Percentiles rank a stretch among this genome's conserved stretches.
phyloP scores from a whole-genome alignment of 2,113 vertebrate genomes.

The Dromiciops gliroides region DNA sequence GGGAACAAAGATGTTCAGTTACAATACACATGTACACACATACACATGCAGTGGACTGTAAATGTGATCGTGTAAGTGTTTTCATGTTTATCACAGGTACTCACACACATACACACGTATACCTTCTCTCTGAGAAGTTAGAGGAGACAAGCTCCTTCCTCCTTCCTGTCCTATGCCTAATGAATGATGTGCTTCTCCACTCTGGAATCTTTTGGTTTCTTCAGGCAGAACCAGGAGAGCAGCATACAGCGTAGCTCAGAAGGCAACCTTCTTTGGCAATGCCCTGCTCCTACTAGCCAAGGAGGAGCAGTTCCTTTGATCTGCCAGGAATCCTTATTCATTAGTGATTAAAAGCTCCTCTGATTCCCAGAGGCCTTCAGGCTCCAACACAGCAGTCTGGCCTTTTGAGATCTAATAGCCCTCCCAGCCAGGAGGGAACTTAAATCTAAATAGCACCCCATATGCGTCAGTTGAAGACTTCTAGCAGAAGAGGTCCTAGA shows the following conservation, averaged over 20 bases:
- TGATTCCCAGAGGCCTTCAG: background rate
- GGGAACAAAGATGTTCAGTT: background rate
- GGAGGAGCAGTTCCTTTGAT: background rate
- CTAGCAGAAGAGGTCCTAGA: background rate
- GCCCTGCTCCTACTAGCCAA: background rate
- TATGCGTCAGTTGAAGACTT: background rate
- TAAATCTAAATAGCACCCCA: background rate
- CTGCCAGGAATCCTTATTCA: background rate
- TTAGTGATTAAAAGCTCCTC: background rate
- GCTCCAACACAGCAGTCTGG: background rate
- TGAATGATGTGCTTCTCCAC: background rate
- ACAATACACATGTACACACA: background rate
- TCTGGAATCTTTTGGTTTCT: background rate
- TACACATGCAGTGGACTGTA: background rate
- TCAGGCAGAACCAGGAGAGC: background rate
- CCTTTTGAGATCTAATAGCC: background rate
- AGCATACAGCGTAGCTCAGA: background rate
- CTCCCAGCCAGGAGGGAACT: background rate
- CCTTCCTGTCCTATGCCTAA: no score
- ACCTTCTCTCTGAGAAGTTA: background rate
- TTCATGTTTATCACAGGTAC: background rate
- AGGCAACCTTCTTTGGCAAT: background rate
- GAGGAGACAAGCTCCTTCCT: background rate
- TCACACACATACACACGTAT: fast-evolving
- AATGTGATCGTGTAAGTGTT: background rate